A percentile compares a stretch with the other conserved stretches of the same genome.
Evolutionary conservation across 2,888 invertebrate species (phyloP).

Genomic region (Mechanitis messenoides): DNA sequence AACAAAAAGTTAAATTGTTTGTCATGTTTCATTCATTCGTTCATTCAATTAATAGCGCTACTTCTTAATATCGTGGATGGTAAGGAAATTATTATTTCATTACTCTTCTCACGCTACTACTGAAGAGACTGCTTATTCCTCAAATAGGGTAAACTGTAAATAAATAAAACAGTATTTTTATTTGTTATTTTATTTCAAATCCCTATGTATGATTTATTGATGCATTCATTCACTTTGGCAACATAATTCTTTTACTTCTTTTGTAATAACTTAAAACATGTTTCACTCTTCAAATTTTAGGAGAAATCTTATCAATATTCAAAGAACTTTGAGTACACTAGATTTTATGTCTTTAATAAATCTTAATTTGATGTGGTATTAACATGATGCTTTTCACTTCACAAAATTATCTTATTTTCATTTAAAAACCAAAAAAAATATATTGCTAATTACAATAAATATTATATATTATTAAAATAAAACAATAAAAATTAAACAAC

Average conservation of each 20-base stretch:
- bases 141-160: conserved; percentile 26
- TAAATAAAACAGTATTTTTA: conserved; percentile 26
- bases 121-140: conserved; percentile 16
- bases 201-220: background rate
- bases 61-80: conserved; percentile 6
- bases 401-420: no score
- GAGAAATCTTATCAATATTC: no score
- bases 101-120: conserved; percentile 8
- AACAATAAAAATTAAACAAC: no score
- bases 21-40: background rate
- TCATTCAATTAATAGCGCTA: background rate
- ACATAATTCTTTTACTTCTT: no score
- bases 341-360: no score
- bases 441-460: no score
- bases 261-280: background rate
- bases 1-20: background rate
- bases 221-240: background rate
- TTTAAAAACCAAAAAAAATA: no score
- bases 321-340: no score
- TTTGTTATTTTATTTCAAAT: conserved; percentile 11
- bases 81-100: background rate
- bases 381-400: no score
- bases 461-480: no score
- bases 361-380: no score
- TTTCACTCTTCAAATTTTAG: no score